Base-by-base conservation (phyloP, 1,140 invertebrate species). In the Diachasmimorpha longicaudata region DNA sequence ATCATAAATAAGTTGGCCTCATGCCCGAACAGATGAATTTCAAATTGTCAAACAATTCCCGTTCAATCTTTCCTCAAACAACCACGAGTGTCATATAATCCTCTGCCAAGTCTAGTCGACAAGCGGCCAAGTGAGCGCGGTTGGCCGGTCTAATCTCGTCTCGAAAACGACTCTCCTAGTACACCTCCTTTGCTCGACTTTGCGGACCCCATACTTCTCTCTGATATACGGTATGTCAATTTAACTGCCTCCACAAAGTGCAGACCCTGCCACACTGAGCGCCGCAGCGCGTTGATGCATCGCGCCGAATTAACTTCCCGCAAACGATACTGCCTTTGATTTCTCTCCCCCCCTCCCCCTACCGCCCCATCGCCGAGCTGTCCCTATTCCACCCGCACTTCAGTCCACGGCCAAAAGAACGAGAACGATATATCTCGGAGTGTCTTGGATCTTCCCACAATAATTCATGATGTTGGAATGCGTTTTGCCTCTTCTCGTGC, bases 191-290 rank as follows among this genome's bases (percentile, higher is more conserved):
- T 46, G 37, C 13, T 66, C 55, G 48, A 66, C 36, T 66, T 23
- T 23, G 48, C 68, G 72, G 31, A 74, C 55, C 69, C 63, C 76
- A 74, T 78, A 74, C 72, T 70, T 78, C 72, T 78, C 70, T 16
- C 76, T 78, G 76, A 78, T 78, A 74, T 78, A 78, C 72, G 72
- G 72, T 74, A 78, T 78, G 76, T 78, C 76, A 78, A 78, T 78
- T 78, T 78, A 78, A 78, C 68, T 74, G 76, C 72, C 72, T 74
- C 72, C 48, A 78, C 76, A 78, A 78, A 78, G 76, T 78, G 76
- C 72, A 74, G 69, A 46, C 52, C 23, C 67, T 63, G 72, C 71
- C 58, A 66, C 46, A 70, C 44, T 67, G 25, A 14, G 48, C 21
- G 48, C 19, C 55, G 42, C 36, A 14, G 72, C 69, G 44, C 66